Evolutionary conservation across 1,140 invertebrate genomes (phyloP).

Genomic region (Drosophila cardini): DNA sequence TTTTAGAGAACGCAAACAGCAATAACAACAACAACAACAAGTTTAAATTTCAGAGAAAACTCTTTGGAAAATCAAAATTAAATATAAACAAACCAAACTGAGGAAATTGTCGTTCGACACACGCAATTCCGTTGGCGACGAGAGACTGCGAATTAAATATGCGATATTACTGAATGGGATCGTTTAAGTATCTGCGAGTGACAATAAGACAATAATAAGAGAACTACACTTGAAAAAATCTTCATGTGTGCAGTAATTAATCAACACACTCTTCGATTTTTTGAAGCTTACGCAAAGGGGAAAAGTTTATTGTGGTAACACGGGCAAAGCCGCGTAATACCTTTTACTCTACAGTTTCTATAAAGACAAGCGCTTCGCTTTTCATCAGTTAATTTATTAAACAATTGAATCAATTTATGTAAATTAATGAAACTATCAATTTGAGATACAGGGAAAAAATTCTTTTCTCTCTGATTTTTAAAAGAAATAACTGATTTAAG

Average conservation of each 20-base stretch:
- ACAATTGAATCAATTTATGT: neutral
- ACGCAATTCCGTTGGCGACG: slow-evolving; percentile 27
- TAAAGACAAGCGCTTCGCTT: too few relatives aligned
- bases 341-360: too few relatives aligned
- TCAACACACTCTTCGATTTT: too few relatives aligned
- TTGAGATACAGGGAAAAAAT: too few relatives aligned
- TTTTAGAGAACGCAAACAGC: neutral
- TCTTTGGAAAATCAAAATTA: slow-evolving; percentile 6
- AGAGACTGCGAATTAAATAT: slow-evolving; percentile 26
- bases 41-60: slow-evolving; percentile 20
- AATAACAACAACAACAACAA: slow-evolving; percentile 5
- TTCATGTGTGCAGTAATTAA: too few relatives aligned
- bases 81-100: slow-evolving; percentile 25
- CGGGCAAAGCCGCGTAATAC: too few relatives aligned
- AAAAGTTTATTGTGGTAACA: too few relatives aligned
- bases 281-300: too few relatives aligned
- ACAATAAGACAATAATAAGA: neutral
- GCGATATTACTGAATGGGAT: neutral
- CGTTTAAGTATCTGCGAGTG: slow-evolving; percentile 15
- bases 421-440: too few relatives aligned
- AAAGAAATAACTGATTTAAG: too few relatives aligned
- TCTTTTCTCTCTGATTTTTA: too few relatives aligned
- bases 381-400: too few relatives aligned
- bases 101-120: slow-evolving; percentile 9
- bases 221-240: slow-evolving; percentile 21